phyloP scores from a whole-genome alignment of 2,797 vertebrate genomes.

The Linurgus olivaceus region DNA sequence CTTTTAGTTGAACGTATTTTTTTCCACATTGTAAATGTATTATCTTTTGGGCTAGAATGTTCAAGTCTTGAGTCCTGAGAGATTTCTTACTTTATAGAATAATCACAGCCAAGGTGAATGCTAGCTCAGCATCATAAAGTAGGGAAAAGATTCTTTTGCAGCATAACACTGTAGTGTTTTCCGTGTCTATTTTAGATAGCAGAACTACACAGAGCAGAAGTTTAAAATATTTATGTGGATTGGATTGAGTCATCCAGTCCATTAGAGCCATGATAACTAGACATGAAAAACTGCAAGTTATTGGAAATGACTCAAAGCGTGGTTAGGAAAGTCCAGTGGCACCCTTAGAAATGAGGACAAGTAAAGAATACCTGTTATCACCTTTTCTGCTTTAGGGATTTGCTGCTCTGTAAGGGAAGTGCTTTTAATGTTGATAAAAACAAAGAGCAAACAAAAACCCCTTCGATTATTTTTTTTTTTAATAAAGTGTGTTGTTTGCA shows the following conservation, averaged over 20 bases:
- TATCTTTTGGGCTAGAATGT: background rate
- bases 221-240: background rate
- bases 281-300: background rate
- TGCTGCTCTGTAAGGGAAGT: background rate
- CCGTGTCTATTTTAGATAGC: background rate
- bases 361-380: background rate
- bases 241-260: background rate
- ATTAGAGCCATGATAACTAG: background rate
- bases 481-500: background rate
- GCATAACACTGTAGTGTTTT: background rate
- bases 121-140: background rate
- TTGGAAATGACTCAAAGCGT: background rate
- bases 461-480: background rate
- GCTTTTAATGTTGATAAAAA: background rate
- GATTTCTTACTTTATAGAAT: background rate
- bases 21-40: rapidly evolving
- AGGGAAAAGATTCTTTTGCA: background rate
- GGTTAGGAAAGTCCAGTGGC: background rate
- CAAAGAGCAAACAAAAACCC: background rate
- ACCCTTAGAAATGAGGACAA: background rate
- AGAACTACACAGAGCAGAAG: background rate
- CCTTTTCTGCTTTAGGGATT: background rate
- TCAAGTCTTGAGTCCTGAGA: background rate
- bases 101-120: background rate
- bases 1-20: background rate